Conservation (phyloP, 2,113 vertebrate genomes). For the Galbula dea region DNA sequence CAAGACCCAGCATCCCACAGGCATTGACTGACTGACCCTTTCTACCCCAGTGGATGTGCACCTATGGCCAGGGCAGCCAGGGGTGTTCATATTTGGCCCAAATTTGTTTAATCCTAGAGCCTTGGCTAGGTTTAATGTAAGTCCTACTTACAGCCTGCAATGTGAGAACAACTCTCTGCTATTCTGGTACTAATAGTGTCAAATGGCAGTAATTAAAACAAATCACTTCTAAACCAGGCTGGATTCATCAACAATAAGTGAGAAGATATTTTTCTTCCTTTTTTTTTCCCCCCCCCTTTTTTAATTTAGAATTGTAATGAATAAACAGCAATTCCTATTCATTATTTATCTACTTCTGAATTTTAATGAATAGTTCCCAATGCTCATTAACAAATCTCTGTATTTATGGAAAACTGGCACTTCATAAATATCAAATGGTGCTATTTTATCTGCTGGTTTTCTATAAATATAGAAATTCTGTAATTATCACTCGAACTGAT, state of each 20-base stretch:
- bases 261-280: not conserved
- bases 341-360: slow-evolving; percentile 73
- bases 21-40: not conserved
- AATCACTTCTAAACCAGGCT: slow-evolving; percentile 36
- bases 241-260: slow-evolving; percentile 56
- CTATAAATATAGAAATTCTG: slow-evolving; percentile 78
- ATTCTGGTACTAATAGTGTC: slow-evolving; percentile 19
- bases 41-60: not conserved
- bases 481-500: slow-evolving; percentile 74
- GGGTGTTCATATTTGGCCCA: not conserved
- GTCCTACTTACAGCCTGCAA: not conserved
- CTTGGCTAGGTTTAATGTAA: not conserved
- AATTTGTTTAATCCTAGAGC: not conserved
- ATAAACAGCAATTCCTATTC: slow-evolving; percentile 70
- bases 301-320: slow-evolving; percentile 58
- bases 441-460: slow-evolving; percentile 72
- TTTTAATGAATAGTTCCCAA: slow-evolving; percentile 75
- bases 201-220: slow-evolving; percentile 68
- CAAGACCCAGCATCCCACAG: fast-evolving
- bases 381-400: slow-evolving; percentile 75
- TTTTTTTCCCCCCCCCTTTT: not conserved
- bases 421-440: slow-evolving; percentile 76
- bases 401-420: slow-evolving; percentile 77
- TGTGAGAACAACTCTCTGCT: not conserved
- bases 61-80: not conserved